Evolutionary conservation across 30 jellyfish, hydroid and myxozoan genomes (phyloP), one percentile per base, ranked within the genome.

Genomic region (Chrysaora quinquecirrha): DNA sequence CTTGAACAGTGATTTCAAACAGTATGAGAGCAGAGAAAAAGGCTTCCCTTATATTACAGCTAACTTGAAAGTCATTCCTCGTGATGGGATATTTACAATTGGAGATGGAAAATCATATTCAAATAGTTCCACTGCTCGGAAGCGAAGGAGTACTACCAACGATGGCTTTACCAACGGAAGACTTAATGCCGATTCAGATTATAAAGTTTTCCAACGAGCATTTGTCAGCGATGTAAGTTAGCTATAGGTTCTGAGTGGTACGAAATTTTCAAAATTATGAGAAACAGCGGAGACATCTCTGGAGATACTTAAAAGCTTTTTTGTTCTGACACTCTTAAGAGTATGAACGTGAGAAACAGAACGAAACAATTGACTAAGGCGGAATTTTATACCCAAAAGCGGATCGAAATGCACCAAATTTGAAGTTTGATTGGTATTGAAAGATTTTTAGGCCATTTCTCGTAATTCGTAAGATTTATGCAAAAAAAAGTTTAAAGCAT

Each of bases 51-150:
- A 70, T 27, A 70, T 70, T 50, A 33, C 82, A 22, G 67, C 64
- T 2, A n/a, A 11, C 30, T 70, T 70, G 22, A 43, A 70, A 35
- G 34, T 67, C 19, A 46, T 67, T 7, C 91, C 91, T n/a, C 33
- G 19, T 3, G 80, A 54, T 38, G 91, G 91, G 31, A n/a, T 82
- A 1, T 82, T 82, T 32, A 43, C 56, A 2, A 69, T 82, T 68
- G 91, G 91, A 22, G 75, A 68, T 54, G 91, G 90, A 0, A 28
- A 64, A 47, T 31, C 34, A 23, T 58, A 75, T 22, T 0, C 73
- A 35, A 24, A 64, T 22, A 65, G 2, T 18, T 35, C 67, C 14
- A 82, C 29, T 21, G 43, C 27, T 20, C 68, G 91, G 43, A 68
- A 32, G 38, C 85, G 91, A 2, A 50, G 85, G 35, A 82, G 91